phyloP scores from a whole-genome alignment of 2,888 invertebrate species.

The Lasioglossum zephyrum region DNA sequence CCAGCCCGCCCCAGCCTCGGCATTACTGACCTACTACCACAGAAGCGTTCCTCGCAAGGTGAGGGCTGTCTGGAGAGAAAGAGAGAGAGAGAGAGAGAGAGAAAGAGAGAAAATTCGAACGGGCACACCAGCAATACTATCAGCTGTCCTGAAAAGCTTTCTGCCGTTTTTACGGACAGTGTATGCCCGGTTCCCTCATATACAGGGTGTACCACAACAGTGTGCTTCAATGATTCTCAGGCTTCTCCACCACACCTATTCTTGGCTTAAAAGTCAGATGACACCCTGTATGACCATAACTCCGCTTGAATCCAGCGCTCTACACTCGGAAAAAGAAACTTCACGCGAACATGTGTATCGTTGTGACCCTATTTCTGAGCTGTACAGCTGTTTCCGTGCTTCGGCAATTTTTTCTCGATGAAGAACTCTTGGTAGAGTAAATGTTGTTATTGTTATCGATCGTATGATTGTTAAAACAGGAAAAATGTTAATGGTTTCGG shows the following conservation, averaged over 20 bases:
- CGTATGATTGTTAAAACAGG: no score
- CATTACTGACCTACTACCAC: conserved; percentile 75
- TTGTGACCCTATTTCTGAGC: neutral
- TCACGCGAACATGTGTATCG: neutral
- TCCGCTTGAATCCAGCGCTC: neutral
- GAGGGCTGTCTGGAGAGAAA: conserved; percentile 48
- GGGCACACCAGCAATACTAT: conserved; percentile 6
- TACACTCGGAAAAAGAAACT: neutral
- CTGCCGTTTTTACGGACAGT: neutral
- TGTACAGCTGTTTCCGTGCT: neutral
- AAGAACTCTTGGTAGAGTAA: neutral
- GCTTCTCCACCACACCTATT: no score
- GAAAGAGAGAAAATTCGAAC: conserved; percentile 18
- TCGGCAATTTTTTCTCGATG: neutral
- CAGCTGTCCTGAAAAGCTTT: neutral
- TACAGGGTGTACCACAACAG: neutral
- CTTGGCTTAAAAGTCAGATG: neutral
- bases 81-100: conserved; percentile 38
- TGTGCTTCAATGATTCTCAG: no score
- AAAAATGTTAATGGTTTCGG: no score
- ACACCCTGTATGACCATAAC: neutral
- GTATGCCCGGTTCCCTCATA: neutral
- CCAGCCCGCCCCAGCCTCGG: conserved; percentile 62
- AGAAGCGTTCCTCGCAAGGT: conserved; percentile 46
- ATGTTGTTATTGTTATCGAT: no score